Percentiles rank a stretch among this genome's conserved stretches.
Evolutionary conservation across 92 coral and sea anemone species (phyloP).

Genomic region (Zoanthus sociatus): DNA sequence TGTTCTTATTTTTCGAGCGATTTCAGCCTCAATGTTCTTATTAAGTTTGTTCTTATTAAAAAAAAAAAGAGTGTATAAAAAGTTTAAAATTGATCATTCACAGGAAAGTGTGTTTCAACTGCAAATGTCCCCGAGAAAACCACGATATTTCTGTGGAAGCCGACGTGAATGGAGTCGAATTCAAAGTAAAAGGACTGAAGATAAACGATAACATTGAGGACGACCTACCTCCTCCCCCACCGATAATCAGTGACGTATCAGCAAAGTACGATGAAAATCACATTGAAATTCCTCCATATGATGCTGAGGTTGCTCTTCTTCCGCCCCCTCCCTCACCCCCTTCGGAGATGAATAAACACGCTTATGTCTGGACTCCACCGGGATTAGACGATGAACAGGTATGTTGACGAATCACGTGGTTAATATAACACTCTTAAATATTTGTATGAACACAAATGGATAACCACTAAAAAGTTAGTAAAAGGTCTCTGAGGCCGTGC

Average conservation of each 20-base stretch:
- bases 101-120: constrained; percentile 92
- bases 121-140: constrained; percentile 96
- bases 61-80: too few relatives aligned
- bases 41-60: too few relatives aligned
- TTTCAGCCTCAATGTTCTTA: too few relatives aligned
- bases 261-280: constrained; percentile 52
- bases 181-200: constrained; percentile 79
- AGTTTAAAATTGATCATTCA: not conserved
- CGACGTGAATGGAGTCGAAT: constrained; percentile 78
- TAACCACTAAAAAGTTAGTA: too few relatives aligned
- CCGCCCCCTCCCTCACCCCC: constrained; percentile 60
- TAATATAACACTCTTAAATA: too few relatives aligned
- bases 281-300: constrained; percentile 60
- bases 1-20: too few relatives aligned
- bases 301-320: constrained; percentile 59
- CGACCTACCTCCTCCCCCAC: constrained; percentile 66
- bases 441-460: too few relatives aligned
- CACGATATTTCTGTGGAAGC: constrained; percentile 79
- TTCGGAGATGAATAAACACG: constrained; percentile 51
- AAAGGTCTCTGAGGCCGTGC: too few relatives aligned
- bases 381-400: constrained; percentile 93
- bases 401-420: not conserved
- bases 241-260: constrained; percentile 59
- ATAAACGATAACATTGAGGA: constrained; percentile 63
- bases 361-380: constrained; percentile 91